These are phyloP conservation scores for Rhynchophorus ferrugineus DNA, from an alignment of 1,140 invertebrate species.

Conservation along the genomic window DNA sequence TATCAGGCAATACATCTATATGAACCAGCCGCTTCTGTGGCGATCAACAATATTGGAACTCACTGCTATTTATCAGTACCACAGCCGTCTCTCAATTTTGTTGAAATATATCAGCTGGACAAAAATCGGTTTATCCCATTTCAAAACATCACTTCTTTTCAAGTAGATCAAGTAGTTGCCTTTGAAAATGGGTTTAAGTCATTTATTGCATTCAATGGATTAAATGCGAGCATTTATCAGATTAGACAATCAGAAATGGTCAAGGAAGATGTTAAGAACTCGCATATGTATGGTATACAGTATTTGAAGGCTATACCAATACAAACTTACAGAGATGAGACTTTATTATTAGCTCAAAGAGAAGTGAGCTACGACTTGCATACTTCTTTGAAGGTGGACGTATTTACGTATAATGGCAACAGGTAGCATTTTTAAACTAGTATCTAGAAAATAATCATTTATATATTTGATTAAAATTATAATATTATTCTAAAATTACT, in stretches of 20 bases:
- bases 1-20: conserved; percentile 12
- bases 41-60: conserved; percentile 7
- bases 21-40: conserved; percentile 1
- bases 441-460: no score
- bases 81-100: conserved; percentile 20
- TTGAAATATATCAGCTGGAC: conserved; percentile 27
- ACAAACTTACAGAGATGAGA: conserved; percentile 44
- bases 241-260: conserved; percentile 38
- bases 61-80: conserved; percentile 26
- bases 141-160: conserved; percentile 17
- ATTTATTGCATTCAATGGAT: conserved; percentile 42
- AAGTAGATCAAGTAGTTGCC: conserved; percentile 20
- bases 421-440: no score
- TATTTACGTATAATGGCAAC: conserved; percentile 43
- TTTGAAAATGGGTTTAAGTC: conserved; percentile 42
- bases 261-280: conserved; percentile 29
- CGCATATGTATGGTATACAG: conserved; percentile 27
- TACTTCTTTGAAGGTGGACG: conserved; percentile 40
- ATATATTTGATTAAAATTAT: background rate
- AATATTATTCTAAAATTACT: no score
- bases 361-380: conserved; percentile 40
- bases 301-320: conserved; percentile 42
- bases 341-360: conserved; percentile 46
- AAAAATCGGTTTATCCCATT: conserved; percentile 22
- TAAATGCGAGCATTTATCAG: conserved; percentile 39